Conservation (phyloP, 2,797 vertebrate genomes). For the Pteropus rufus region DNA sequence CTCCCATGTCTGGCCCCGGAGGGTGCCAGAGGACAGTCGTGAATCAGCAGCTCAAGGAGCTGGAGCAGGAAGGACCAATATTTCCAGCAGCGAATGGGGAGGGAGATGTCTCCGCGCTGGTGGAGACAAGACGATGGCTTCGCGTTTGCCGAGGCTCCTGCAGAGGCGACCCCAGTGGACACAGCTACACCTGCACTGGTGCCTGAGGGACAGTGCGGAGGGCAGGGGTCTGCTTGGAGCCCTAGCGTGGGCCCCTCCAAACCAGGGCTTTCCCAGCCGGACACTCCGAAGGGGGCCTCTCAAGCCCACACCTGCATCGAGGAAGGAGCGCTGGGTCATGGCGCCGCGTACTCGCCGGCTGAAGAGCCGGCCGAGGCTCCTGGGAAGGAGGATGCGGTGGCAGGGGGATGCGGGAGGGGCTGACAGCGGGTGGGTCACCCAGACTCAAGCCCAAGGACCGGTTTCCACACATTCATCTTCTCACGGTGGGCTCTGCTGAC, state of each 20-base stretch:
- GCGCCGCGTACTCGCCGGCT: accelerated
- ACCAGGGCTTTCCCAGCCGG: accelerated
- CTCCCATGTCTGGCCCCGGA: too few relatives aligned
- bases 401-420: not conserved
- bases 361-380: not conserved
- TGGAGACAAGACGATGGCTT: not conserved
- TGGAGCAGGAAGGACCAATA: too few relatives aligned
- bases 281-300: not conserved
- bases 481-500: too few relatives aligned
- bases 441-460: not conserved
- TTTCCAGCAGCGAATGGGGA: not conserved
- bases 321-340: accelerated
- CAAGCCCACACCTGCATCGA: too few relatives aligned
- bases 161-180: too few relatives aligned
- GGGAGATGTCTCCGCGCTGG: not conserved
- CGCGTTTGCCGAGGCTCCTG: not conserved
- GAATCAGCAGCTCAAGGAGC: too few relatives aligned
- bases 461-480: too few relatives aligned
- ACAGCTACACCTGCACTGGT: accelerated
- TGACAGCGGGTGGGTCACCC: accelerated
- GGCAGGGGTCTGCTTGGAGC: too few relatives aligned
- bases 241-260: not conserved
- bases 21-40: too few relatives aligned
- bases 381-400: not conserved
- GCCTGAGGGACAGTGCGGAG: accelerated